phyloP scores from a whole-genome alignment of 1,140 invertebrate genomes.

The Helicoverpa armigera region DNA sequence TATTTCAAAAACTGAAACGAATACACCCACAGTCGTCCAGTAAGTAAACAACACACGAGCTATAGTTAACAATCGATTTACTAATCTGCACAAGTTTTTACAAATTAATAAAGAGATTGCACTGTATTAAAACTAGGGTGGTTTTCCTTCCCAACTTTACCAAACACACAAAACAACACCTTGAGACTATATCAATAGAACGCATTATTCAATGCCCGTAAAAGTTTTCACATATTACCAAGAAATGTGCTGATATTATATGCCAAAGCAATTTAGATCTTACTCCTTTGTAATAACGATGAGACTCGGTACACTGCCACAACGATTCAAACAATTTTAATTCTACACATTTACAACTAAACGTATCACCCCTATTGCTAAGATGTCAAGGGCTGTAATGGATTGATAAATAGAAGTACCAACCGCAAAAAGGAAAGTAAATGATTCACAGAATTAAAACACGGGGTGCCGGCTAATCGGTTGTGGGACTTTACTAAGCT shows the following conservation, averaged over 20 bases:
- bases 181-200: not conserved
- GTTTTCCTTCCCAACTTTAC: constrained; percentile 26
- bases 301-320: not conserved
- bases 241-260: not conserved
- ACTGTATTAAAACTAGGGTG: constrained; percentile 51
- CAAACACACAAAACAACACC: not conserved
- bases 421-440: not conserved
- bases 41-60: constrained; percentile 9
- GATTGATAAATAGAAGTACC: no score
- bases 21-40: not conserved
- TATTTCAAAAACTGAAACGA: not conserved
- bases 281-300: constrained; percentile 4
- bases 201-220: not conserved
- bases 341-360: not conserved
- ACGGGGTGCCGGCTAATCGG: constrained; percentile 77
- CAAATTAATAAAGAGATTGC: constrained; percentile 67
- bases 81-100: constrained; percentile 55
- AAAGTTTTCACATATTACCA: not conserved
- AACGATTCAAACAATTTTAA: not conserved
- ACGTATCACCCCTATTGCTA: not conserved
- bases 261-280: not conserved
- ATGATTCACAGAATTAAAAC: constrained; percentile 49
- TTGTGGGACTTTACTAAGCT: constrained; percentile 78
- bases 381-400: constrained; percentile 29
- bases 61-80: constrained; percentile 40